phyloP scores from a whole-genome alignment of 2,113 vertebrate species.

The Mus pahari region DNA sequence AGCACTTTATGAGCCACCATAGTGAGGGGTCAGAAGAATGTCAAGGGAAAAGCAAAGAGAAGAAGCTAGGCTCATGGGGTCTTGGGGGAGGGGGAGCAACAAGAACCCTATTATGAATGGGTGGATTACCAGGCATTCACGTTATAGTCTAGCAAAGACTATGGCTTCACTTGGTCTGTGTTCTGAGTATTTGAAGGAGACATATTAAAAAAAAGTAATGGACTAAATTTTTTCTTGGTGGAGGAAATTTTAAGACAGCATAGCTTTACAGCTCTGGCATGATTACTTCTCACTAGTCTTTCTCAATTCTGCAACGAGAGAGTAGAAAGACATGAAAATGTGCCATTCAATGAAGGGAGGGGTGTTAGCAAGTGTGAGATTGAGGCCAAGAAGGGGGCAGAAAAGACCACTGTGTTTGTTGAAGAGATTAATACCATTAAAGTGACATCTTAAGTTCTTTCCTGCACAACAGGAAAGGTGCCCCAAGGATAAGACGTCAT shows the following conservation, averaged over 20 bases:
- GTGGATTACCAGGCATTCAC: not conserved
- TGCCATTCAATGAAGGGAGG: not conserved
- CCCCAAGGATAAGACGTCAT: not conserved
- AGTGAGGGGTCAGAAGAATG: not conserved
- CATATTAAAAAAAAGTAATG: not conserved
- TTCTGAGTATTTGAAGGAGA: not conserved
- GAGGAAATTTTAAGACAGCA: not conserved
- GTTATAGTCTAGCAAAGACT: not conserved
- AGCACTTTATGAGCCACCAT: not conserved
- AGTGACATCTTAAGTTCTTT: not conserved
- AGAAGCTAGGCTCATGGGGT: not conserved
- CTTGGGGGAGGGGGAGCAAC: not conserved
- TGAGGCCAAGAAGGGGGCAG: not conserved
- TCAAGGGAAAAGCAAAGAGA: not conserved
- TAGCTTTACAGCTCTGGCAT: not conserved
- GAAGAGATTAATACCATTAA: not conserved
- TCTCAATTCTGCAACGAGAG: not conserved
- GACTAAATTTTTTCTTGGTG: not conserved
- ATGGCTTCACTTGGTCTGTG: not conserved
- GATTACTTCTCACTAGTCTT: not conserved
- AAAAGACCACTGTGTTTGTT: not conserved
- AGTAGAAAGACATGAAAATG: not conserved
- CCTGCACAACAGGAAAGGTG: not conserved
- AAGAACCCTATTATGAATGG: not conserved
- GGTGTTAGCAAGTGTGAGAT: not conserved